phyloP scores from a whole-genome alignment of 1,140 invertebrate species.

The Lordiphosa mommai region DNA sequence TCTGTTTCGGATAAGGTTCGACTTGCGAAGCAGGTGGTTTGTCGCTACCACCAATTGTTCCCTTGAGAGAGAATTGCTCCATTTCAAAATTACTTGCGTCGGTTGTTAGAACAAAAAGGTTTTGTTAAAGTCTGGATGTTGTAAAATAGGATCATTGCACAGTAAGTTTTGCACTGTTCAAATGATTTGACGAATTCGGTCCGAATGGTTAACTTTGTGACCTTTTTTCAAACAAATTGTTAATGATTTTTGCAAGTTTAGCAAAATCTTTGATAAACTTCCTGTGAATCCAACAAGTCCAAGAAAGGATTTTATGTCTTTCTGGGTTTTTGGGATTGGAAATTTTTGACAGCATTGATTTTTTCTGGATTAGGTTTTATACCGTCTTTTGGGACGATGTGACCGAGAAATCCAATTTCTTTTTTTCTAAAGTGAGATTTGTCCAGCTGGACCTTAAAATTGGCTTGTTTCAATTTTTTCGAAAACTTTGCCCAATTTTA shows the following conservation, averaged over 20 bases:
- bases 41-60: neutral
- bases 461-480: neutral
- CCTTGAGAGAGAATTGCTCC: slow-evolving; percentile 4
- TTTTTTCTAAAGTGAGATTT: neutral
- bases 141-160: slow-evolving; percentile 1
- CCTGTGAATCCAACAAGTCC: neutral
- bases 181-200: slow-evolving; percentile 1
- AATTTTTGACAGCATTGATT: neutral
- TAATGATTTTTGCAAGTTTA: neutral
- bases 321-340: neutral
- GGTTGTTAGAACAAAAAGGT: no score
- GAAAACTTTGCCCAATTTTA: neutral
- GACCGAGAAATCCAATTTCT: neutral
- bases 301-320: neutral
- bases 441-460: neutral
- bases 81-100: neutral
- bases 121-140: neutral
- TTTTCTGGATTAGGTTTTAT: neutral
- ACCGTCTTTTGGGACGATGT: neutral
- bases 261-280: neutral
- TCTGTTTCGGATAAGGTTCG: neutral
- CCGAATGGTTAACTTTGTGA: neutral
- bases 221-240: slow-evolving; percentile 4
- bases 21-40: slow-evolving; percentile 3
- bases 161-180: neutral